These are phyloP conservation scores for Manis crassicaudata DNA, from an alignment of 2,797 vertebrate species.

Conservation along the genomic window DNA sequence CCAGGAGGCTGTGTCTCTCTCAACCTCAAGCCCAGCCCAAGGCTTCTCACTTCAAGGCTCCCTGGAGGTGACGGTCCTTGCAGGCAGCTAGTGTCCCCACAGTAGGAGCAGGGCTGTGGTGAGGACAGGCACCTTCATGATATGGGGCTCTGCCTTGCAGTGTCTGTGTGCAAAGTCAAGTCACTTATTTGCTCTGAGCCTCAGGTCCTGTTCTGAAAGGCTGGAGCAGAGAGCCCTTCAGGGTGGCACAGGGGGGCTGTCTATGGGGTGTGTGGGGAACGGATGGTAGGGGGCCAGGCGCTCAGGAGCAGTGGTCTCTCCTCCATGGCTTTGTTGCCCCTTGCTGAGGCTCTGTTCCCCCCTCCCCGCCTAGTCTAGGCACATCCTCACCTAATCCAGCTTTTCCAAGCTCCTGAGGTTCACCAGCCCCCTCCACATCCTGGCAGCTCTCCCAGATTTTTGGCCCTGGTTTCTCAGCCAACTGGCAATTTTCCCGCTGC, in stretches of 20 bases:
- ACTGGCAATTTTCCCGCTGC: neutral
- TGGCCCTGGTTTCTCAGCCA: conserved; percentile 43
- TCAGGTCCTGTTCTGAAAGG: neutral
- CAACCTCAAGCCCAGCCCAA: neutral
- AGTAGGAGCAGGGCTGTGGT: neutral
- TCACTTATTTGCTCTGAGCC: neutral
- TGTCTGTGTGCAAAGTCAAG: neutral
- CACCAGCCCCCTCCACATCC: neutral
- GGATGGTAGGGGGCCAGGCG: accelerated
- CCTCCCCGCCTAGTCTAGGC: neutral
- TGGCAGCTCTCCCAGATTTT: neutral
- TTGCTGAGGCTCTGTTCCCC: neutral
- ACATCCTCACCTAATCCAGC: neutral
- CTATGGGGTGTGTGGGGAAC: neutral
- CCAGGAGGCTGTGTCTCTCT: neutral
- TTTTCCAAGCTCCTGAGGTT: neutral
- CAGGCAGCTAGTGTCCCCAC: neutral
- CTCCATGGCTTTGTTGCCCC: neutral
- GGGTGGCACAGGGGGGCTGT: neutral
- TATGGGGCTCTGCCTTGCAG: neutral
- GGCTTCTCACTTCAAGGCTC: neutral
- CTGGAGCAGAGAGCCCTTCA: neutral
- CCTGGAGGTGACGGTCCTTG: neutral
- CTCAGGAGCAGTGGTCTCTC: neutral
- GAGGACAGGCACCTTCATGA: neutral